A percentile compares a stretch with the other conserved stretches of the same genome.
Conservation (phyloP, 2,113 vertebrate genomes). For the Hippocampus zosterae region DNA sequence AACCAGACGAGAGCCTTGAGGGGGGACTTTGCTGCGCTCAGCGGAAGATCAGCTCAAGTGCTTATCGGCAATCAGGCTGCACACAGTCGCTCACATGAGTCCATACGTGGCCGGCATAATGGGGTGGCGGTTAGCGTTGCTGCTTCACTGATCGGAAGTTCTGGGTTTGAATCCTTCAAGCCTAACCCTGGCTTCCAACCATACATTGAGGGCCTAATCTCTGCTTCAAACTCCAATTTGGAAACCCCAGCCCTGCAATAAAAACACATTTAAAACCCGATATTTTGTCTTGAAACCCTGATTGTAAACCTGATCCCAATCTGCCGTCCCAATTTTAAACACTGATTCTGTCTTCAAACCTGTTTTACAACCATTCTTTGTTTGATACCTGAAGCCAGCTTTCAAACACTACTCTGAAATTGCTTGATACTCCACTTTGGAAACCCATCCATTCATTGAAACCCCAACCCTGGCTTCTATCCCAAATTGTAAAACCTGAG, state of each 20-base stretch:
- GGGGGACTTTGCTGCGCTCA: conserved; percentile 76
- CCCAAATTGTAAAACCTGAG: too few relatives aligned
- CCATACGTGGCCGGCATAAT: not conserved
- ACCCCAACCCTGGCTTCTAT: not conserved
- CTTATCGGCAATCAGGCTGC: conserved; percentile 57
- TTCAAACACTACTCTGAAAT: too few relatives aligned
- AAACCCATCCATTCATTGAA: too few relatives aligned
- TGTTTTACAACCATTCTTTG: too few relatives aligned
- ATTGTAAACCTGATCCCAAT: not conserved
- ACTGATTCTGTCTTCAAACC: not conserved
- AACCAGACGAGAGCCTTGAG: conserved; percentile 58
- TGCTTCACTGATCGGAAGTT: too few relatives aligned
- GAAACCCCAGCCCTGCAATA: not conserved
- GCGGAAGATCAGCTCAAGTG: conserved; percentile 74
- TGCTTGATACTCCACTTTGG: too few relatives aligned
- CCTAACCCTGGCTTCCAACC: not conserved
- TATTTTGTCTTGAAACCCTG: not conserved
- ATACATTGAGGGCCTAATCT: not conserved
- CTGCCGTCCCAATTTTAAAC: too few relatives aligned
- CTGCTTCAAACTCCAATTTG: not conserved
- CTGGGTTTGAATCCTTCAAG: not conserved
- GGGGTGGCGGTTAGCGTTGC: too few relatives aligned
- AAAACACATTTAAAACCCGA: too few relatives aligned
- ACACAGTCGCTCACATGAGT: not conserved
- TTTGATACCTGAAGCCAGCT: too few relatives aligned